Conservation (phyloP, 2,797 vertebrate genomes). For the Steatocranus sp. region DNA sequence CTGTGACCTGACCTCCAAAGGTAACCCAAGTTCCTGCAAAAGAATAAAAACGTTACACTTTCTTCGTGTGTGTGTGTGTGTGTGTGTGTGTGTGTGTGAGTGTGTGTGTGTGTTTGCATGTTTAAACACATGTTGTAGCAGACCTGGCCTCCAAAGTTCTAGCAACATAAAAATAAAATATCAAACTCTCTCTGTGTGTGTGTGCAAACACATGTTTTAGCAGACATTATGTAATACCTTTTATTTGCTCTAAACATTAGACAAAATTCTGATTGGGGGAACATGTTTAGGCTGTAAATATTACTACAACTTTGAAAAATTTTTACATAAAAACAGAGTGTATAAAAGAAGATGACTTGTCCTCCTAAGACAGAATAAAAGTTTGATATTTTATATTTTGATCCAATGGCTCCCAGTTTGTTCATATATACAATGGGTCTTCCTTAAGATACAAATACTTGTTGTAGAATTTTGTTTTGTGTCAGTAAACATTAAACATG, state of each 20-base stretch:
- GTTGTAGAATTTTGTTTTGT: neutral
- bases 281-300: neutral
- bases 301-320: neutral
- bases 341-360: neutral
- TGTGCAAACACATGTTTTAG: neutral
- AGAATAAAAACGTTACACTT: neutral
- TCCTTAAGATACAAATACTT: neutral
- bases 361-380: neutral
- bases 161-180: no score
- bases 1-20: conserved; percentile 91
- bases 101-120: no score
- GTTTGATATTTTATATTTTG: neutral
- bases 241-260: neutral
- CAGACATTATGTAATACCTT: neutral
- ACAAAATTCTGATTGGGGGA: neutral
- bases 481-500: neutral
- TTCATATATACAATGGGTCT: neutral
- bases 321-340: neutral
- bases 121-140: neutral
- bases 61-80: no score
- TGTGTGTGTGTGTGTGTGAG: no score
- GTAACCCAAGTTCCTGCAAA: conserved; percentile 92
- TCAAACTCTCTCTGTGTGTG: neutral
- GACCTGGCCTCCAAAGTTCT: neutral
- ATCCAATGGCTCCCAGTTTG: neutral